Evolutionary conservation across 2,888 invertebrate species (phyloP).

Genomic region (Watsonalla binaria): DNA sequence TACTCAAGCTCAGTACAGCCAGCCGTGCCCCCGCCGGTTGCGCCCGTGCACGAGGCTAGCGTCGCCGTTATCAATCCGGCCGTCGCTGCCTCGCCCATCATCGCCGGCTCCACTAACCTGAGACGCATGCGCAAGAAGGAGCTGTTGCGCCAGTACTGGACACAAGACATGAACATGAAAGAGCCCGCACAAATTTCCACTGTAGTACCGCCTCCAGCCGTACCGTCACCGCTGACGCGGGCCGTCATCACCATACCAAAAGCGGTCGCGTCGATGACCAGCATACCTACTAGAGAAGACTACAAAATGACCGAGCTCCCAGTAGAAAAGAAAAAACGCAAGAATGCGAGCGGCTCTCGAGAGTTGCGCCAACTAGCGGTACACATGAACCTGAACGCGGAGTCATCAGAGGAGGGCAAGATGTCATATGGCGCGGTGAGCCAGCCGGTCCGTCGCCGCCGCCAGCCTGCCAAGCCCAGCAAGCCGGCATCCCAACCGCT

Average conservation of each 20-base stretch:
- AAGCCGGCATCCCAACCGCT: constrained; percentile 43
- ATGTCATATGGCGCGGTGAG: constrained; percentile 37
- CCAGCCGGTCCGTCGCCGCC: constrained; percentile 43
- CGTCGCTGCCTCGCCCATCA: constrained; percentile 57
- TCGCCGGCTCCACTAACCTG: constrained; percentile 85
- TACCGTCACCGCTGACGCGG: constrained; percentile 80
- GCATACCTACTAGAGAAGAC: constrained; percentile 91
- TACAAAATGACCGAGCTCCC: constrained; percentile 84
- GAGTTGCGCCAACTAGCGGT: constrained; percentile 82
- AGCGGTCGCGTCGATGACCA: constrained; percentile 92
- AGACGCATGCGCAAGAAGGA: constrained; percentile 95
- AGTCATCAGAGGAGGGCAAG: constrained; percentile 56
- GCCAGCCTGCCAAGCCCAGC: constrained; percentile 43
- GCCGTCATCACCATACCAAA: constrained; percentile 91
- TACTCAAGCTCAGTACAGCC: constrained; percentile 82
- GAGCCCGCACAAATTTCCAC: constrained; percentile 80
- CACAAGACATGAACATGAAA: constrained; percentile 92
- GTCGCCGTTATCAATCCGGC: constrained; percentile 59
- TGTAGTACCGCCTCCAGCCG: constrained; percentile 77
- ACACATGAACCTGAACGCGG: constrained; percentile 76
- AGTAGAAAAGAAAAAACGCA: constrained; percentile 83
- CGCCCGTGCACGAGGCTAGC: constrained; percentile 50
- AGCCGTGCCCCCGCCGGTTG: constrained; percentile 72
- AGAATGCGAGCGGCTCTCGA: constrained; percentile 73
- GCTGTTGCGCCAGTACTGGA: constrained; percentile 87